phyloP scores from a whole-genome alignment of 2,888 invertebrate species.

The Andrena haemorrhoa region DNA sequence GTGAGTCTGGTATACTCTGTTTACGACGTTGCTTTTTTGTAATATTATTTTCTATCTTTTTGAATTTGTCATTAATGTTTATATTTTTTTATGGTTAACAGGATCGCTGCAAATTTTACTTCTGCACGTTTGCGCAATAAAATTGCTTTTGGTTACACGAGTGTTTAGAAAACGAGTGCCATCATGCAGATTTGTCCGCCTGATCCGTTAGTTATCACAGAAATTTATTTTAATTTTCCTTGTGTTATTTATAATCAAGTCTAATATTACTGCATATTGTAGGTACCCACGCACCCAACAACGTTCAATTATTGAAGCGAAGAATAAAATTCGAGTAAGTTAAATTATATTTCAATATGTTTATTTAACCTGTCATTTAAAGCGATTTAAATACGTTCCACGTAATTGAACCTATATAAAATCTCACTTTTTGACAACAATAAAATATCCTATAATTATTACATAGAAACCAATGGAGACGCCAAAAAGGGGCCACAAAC shows the following conservation, averaged over 20 bases:
- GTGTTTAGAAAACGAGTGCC: no score
- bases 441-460: no score
- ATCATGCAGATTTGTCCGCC: slow-evolving; percentile 80
- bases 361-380: neutral
- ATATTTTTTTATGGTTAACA: slow-evolving; percentile 1
- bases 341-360: neutral
- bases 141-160: neutral
- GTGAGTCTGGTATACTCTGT: neutral
- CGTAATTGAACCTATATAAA: no score
- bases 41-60: neutral
- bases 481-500: no score
- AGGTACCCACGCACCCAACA: slow-evolving; percentile 53
- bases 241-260: neutral
- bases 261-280: neutral
- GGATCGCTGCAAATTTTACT: slow-evolving; percentile 11
- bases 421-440: no score
- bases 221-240: neutral
- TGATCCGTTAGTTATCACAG: slow-evolving; percentile 71
- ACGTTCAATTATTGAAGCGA: slow-evolving; percentile 76
- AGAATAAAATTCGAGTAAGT: slow-evolving; percentile 78
- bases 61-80: slow-evolving; percentile 5
- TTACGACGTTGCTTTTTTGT: slow-evolving; percentile 3
- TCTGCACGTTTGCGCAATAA: neutral
- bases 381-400: neutral
- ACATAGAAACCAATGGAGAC: no score